A percentile compares a stretch with the other conserved stretches of the same genome.
phyloP scores from a whole-genome alignment of 2,888 invertebrate species.

The Tipula helvola region DNA sequence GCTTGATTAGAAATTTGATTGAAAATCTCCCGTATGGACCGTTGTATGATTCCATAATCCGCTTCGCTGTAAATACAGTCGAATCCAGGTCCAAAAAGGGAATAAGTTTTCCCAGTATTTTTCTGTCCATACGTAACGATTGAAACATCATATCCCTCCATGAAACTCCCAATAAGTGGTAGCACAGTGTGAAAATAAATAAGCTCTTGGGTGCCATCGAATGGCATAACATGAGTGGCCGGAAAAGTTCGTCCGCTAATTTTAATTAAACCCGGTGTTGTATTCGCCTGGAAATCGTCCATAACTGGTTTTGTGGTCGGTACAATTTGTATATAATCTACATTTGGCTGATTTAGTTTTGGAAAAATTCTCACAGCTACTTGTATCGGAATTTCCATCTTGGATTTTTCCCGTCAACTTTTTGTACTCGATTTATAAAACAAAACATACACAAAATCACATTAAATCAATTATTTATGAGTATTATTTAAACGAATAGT shows the following conservation, averaged over 20 bases:
- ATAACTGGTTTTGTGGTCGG: conserved; percentile 45
- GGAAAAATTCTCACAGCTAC: conserved; percentile 56
- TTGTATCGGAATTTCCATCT: conserved; percentile 61
- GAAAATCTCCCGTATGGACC: conserved; percentile 60
- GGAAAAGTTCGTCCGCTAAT: conserved; percentile 35
- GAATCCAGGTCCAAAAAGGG: conserved; percentile 56
- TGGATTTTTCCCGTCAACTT: conserved; percentile 13
- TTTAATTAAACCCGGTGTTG: conserved; percentile 29
- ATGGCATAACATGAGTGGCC: conserved; percentile 42
- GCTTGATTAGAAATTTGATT: conserved; percentile 49
- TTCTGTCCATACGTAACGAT: conserved; percentile 55
- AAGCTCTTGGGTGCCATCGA: conserved; percentile 49
- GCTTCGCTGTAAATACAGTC: conserved; percentile 48
- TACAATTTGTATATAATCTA: conserved; percentile 34
- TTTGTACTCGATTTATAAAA: not conserved
- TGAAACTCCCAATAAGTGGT: conserved; percentile 51
- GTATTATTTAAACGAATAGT: not conserved
- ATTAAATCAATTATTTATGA: not conserved
- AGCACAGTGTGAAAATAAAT: conserved; percentile 51
- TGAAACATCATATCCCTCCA: conserved; percentile 66
- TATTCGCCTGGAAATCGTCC: conserved; percentile 19
- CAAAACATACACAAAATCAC: not conserved
- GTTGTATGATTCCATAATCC: conserved; percentile 53
- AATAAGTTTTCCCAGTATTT: conserved; percentile 59
- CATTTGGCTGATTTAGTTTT: conserved; percentile 39